Evolutionary conservation across 1,140 invertebrate species (phyloP).

Genomic region (Luehdorfia chinensis): DNA sequence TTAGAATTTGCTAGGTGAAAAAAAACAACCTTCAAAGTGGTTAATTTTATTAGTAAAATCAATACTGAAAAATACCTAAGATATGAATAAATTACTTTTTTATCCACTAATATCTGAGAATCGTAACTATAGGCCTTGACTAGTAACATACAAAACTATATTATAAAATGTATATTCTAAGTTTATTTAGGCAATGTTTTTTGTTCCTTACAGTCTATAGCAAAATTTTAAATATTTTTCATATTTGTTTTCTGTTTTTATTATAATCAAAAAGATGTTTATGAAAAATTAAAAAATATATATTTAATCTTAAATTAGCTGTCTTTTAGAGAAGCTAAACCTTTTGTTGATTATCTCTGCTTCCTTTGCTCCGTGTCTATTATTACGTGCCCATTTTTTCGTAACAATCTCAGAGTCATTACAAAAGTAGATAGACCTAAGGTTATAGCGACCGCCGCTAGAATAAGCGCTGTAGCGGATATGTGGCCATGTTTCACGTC

Average conservation of each 20-base stretch:
- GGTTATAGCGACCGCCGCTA: conserved; percentile 40
- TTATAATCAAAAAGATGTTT: too few relatives aligned
- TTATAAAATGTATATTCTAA: conserved; percentile 20
- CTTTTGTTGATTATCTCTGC: conserved; percentile 45
- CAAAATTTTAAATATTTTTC: neutral
- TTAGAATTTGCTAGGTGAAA: too few relatives aligned
- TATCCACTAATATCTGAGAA: conserved; percentile 7
- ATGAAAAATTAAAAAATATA: too few relatives aligned
- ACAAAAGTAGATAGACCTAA: conserved; percentile 44
- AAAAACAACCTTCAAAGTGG: too few relatives aligned
- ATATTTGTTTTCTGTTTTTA: too few relatives aligned
- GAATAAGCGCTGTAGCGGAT: conserved; percentile 31
- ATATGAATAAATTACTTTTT: conserved; percentile 6
- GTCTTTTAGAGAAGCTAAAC: too few relatives aligned
- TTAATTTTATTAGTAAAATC: conserved; percentile 19
- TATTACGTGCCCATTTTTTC: conserved; percentile 28
- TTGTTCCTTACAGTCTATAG: neutral
- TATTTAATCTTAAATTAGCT: too few relatives aligned
- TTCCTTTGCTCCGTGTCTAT: conserved; percentile 51
- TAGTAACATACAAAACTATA: conserved; percentile 37
- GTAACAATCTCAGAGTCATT: conserved; percentile 55
- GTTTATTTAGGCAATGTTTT: conserved; percentile 15
- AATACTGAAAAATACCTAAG: conserved; percentile 30
- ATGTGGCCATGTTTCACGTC: conserved; percentile 27
- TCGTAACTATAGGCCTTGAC: conserved; percentile 24